Percentiles rank a stretch among this genome's conserved stretches.
These are phyloP conservation scores for Desmodus rotundus DNA, from an alignment of 2,113 vertebrate species.

Conservation along the genomic window DNA sequence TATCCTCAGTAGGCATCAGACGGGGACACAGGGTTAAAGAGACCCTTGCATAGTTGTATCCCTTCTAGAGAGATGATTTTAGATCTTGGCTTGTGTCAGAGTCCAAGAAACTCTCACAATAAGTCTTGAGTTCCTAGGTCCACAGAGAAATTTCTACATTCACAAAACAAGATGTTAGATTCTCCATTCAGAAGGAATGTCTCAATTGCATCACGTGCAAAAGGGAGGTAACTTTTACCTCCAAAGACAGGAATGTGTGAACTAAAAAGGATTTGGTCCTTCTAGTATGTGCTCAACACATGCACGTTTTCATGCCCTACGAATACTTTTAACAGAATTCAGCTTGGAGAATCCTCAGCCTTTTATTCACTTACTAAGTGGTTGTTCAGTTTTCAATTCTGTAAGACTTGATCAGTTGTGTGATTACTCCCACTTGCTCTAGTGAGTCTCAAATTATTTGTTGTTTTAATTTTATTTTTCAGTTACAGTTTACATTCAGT, in stretches of 20 bases:
- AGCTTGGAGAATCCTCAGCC: neutral
- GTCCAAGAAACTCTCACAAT: neutral
- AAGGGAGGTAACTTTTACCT: neutral
- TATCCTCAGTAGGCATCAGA: neutral
- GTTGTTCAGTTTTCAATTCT: neutral
- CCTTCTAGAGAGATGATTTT: neutral
- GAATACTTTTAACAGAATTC: neutral
- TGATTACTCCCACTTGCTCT: neutral
- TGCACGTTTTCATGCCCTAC: too few relatives aligned
- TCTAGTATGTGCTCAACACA: neutral
- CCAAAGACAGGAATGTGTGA: neutral
- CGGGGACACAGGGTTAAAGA: neutral
- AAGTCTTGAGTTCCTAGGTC: neutral
- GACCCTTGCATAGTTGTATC: neutral
- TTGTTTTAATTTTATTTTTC: neutral
- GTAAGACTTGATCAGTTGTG: neutral
- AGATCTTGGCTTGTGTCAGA: neutral
- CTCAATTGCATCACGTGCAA: neutral
- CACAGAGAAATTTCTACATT: neutral
- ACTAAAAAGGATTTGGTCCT: neutral
- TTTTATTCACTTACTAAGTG: neutral
- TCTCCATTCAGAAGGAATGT: neutral
- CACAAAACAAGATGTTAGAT: neutral
- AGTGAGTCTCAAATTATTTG: neutral
- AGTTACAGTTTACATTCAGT: neutral